A percentile compares a stretch with the other conserved stretches of the same genome.
Conservation (phyloP, 2,113 vertebrate species). For the Ailuropoda melanoleuca region DNA sequence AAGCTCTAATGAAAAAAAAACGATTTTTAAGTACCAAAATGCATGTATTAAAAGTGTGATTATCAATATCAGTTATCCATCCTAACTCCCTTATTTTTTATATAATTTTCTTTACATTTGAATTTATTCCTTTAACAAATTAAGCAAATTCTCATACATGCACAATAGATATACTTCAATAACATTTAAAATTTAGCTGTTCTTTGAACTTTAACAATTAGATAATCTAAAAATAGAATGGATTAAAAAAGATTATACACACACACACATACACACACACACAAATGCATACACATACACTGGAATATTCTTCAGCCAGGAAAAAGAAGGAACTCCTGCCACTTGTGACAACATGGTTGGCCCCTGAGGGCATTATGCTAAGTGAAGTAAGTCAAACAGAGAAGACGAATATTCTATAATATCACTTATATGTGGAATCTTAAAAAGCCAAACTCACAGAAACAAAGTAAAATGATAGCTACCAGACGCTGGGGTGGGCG, state of each 20-base stretch:
- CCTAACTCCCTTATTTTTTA: constrained; percentile 8
- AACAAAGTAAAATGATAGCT: background rate
- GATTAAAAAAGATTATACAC: background rate
- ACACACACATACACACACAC: background rate
- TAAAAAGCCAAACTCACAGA: background rate
- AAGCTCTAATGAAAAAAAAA: constrained; percentile 1
- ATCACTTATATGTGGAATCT: background rate
- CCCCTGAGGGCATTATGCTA: background rate
- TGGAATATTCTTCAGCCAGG: background rate
- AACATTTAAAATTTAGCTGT: constrained; percentile 20
- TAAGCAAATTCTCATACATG: background rate
- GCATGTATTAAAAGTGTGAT: background rate
- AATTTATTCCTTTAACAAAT: constrained; percentile 39
- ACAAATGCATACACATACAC: background rate
- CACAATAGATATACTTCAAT: background rate
- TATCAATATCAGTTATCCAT: background rate
- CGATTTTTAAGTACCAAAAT: constrained; percentile 38
- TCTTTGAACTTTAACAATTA: background rate
- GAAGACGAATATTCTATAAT: background rate
- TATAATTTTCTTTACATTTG: constrained; percentile 39
- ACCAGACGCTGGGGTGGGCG: background rate
- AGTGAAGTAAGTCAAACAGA: background rate
- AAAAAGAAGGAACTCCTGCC: background rate
- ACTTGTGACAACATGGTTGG: background rate
- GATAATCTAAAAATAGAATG: background rate